phyloP scores from a whole-genome alignment of 2,113 vertebrate genomes.

The Fulica atra region DNA sequence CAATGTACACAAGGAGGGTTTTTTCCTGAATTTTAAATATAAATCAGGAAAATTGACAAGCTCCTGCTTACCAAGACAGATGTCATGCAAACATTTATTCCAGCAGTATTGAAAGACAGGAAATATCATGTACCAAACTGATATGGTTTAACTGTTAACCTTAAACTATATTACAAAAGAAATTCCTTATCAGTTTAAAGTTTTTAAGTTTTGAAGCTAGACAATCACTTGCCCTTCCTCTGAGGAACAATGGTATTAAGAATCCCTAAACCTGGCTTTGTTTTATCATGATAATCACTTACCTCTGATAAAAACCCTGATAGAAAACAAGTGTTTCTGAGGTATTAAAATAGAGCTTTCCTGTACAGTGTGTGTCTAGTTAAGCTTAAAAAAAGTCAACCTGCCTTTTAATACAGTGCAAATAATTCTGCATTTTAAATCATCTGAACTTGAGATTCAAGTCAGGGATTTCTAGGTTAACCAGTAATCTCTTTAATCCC shows the following conservation, averaged over 20 bases:
- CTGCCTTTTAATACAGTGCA: background rate
- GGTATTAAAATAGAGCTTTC: background rate
- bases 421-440: background rate
- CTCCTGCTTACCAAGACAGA: background rate
- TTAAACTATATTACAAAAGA: background rate
- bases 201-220: background rate
- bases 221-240: background rate
- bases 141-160: background rate
- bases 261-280: background rate
- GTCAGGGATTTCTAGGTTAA: conserved; percentile 19
- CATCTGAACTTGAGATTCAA: background rate
- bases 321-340: background rate
- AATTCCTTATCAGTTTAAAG: background rate
- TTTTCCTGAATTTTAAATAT: background rate
- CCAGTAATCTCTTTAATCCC: conserved; percentile 38
- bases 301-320: background rate
- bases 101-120: background rate
- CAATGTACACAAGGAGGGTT: background rate
- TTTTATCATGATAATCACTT: background rate
- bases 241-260: background rate
- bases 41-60: background rate
- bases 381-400: background rate
- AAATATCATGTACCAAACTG: background rate
- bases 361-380: background rate
- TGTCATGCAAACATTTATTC: background rate